Evolutionary conservation across 1,140 invertebrate species (phyloP), one percentile per base, ranked within the genome.

Genomic region (Scaptomyza pallida): DNA sequence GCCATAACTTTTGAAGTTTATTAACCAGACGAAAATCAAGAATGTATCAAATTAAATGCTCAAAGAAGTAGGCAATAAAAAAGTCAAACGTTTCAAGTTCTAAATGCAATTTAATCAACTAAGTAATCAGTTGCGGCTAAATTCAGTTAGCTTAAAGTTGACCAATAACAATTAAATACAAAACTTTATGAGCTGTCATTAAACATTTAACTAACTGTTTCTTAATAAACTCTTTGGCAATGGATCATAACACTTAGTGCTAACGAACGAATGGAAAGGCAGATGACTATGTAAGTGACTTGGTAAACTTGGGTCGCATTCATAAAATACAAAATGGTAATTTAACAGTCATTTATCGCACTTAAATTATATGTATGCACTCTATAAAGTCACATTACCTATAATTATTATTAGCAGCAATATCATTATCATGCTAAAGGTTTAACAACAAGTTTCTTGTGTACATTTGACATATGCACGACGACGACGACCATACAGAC

Each of bases 301-400:
- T 13, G 44, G 54, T 50, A 30, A 81, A 35, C 23, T 26, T 26
- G 1, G 23, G 74, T 55, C 37, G 56, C 30, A 37, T 37, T 4
- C n/a, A 37, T 37, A 37, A 12, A 37, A 37, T 17, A 26, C 52
- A n/a, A 54, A 65, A 86, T 77, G 70, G 61, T 55, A 78, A 65
- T 77, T 75, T 88, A 88, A 86, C 81, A 77, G 74, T 67, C 61
- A 72, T 59, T 70, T 74, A 64, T 48, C 21, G 64, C 35, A 62
- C 44, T 48, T 71, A 68, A 81, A 86, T 86, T 86, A 86, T 57
- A 71, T 61, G n/a, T n/a, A n/a, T n/a, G n/a, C n/a, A n/a, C n/a
- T n/a, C n/a, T n/a, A 61, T 47, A 63, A 48, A 74, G 64, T 60
- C 51, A 60, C 48, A 74, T 71, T 63, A 72, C 23, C 79, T 76